These are phyloP conservation scores for Eledona agricola DNA, from an alignment of 2,888 invertebrate genomes.

Conservation along the genomic window DNA sequence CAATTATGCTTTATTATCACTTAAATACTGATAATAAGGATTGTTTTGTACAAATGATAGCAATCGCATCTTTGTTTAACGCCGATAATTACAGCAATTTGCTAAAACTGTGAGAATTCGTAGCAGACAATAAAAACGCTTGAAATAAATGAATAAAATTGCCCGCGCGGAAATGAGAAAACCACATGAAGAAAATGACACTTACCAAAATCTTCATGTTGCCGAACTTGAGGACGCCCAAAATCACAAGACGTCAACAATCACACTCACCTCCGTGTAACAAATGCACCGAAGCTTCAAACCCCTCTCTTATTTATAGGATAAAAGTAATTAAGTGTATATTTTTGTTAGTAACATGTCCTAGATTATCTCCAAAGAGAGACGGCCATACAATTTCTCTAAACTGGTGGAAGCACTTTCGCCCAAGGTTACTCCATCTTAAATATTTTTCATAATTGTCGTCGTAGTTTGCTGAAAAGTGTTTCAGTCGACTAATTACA, in stretches of 20 bases:
- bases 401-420: constrained; percentile 30
- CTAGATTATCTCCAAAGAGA: constrained; percentile 27
- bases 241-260: constrained; percentile 37
- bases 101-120: no score
- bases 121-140: no score
- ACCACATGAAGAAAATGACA: constrained; percentile 23
- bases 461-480: constrained; percentile 5
- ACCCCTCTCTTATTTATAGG: constrained; percentile 53
- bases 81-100: no score
- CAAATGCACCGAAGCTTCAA: constrained; percentile 47
- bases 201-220: constrained; percentile 47
- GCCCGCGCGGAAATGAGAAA: no score
- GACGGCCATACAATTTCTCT: constrained; percentile 25
- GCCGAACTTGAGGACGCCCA: constrained; percentile 33
- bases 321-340: constrained; percentile 25
- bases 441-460: constrained; percentile 25
- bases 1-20: no score
- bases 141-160: no score
- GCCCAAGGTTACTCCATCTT: constrained; percentile 31
- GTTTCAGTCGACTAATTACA: constrained; percentile 9
- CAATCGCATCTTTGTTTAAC: no score
- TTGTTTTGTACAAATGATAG: no score
- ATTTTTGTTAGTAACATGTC: constrained; percentile 28
- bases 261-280: constrained; percentile 50
- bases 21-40: no score